These are phyloP conservation scores for Pseudolaguvia tuberculata DNA, from an alignment of 2,113 vertebrate genomes.

Conservation along the genomic window DNA sequence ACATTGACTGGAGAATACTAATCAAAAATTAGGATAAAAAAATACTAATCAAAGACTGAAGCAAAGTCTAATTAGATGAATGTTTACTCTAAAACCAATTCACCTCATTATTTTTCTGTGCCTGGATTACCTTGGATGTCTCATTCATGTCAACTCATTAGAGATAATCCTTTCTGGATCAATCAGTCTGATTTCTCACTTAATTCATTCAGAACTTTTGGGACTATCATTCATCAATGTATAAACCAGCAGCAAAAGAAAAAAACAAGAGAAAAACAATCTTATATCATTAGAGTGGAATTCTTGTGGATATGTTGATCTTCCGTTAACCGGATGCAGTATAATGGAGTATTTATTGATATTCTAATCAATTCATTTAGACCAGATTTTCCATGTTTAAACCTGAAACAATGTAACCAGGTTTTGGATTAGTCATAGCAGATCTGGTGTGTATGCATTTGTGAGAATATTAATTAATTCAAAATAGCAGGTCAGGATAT, in stretches of 20 bases:
- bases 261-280: neutral
- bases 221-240: constrained; percentile 2
- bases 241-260: no score
- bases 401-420: no score
- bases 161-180: constrained; percentile 23
- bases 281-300: neutral
- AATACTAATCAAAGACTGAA: constrained; percentile 34
- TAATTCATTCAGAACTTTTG: neutral
- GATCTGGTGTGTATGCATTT: no score
- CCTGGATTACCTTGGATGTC: constrained; percentile 33
- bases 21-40: constrained; percentile 36
- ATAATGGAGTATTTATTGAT: neutral
- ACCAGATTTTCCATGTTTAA: neutral
- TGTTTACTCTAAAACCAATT: constrained; percentile 22
- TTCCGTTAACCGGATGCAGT: no score
- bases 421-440: no score
- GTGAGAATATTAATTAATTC: no score
- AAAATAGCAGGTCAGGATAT: no score
- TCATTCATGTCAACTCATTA: constrained; percentile 38
- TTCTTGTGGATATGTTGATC: neutral
- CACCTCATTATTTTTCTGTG: constrained; percentile 9
- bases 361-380: neutral
- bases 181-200: constrained; percentile 38
- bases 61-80: constrained; percentile 33
- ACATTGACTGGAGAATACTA: constrained; percentile 46